Conservation (phyloP, 2,113 vertebrate species). For the Strigops habroptila region DNA sequence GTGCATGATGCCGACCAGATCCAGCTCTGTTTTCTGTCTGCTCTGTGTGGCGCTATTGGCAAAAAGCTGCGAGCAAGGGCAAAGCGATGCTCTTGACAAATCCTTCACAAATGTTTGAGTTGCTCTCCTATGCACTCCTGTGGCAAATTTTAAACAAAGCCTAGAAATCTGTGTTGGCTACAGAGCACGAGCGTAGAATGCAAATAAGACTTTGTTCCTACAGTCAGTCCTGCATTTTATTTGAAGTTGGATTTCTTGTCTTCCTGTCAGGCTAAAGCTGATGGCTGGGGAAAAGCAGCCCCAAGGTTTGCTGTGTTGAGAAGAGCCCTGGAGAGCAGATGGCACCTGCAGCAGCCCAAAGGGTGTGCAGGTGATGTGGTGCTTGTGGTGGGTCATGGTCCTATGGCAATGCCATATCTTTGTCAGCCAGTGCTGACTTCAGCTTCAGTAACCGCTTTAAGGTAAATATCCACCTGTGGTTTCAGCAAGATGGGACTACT, state of each 20-base stretch:
- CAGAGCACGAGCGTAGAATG: neutral
- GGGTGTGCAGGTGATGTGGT: neutral
- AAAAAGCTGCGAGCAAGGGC: neutral
- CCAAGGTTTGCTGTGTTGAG: neutral
- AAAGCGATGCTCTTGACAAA: neutral
- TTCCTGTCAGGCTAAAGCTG: neutral
- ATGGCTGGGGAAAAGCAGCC: neutral
- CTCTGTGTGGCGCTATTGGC: neutral
- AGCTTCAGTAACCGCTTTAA: neutral
- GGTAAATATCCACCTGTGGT: neutral
- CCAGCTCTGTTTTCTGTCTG: conserved; percentile 49
- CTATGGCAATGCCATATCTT: rapidly evolving
- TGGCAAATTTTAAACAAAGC: neutral
- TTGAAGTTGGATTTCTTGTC: neutral
- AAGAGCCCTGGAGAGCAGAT: neutral
- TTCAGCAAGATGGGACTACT: neutral
- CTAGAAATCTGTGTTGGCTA: neutral
- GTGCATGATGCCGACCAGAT: neutral
- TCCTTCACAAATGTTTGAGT: neutral
- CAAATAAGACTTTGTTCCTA: neutral
- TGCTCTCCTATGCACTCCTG: neutral
- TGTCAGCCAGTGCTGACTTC: neutral
- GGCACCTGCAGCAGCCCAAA: neutral
- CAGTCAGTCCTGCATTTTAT: neutral
- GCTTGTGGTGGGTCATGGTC: neutral